Conservation (phyloP, 2,113 vertebrate genomes). For the Gasterosteus nipponicus region DNA sequence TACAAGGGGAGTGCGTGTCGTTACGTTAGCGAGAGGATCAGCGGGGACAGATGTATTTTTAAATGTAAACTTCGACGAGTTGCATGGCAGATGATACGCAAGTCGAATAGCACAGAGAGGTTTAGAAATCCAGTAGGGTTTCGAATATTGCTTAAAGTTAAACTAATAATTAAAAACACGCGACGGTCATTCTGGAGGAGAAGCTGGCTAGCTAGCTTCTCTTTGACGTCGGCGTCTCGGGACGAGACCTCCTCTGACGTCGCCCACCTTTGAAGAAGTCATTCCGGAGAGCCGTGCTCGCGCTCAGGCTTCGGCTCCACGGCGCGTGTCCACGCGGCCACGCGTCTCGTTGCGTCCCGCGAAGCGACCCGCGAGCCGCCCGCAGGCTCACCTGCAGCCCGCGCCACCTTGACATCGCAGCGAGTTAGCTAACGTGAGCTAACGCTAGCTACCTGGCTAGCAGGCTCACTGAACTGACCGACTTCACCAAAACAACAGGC, state of each 20-base stretch:
- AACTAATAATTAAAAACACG: neutral
- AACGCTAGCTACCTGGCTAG: too few species aligned
- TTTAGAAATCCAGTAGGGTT: neutral
- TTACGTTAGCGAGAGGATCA: neutral
- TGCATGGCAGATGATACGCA: neutral
- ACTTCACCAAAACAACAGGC: neutral
- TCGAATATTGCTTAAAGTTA: neutral
- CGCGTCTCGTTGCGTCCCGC: neutral
- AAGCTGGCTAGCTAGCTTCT: too few species aligned
- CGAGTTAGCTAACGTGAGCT: too few species aligned
- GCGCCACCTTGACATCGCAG: conserved; percentile 49
- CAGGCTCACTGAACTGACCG: neutral
- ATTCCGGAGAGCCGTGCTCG: conserved; percentile 27
- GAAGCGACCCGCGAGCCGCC: neutral
- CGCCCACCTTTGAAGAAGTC: conserved; percentile 70
- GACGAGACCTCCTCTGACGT: neutral
- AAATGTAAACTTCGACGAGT: too few species aligned
- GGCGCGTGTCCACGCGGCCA: neutral
- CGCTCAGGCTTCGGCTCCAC: conserved; percentile 36
- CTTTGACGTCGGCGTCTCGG: neutral
- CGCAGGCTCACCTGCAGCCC: conserved; percentile 17
- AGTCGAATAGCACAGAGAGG: conserved; percentile 5
- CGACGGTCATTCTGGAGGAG: neutral
- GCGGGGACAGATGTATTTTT: too few species aligned
- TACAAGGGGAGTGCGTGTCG: neutral